Percentiles rank a stretch among this genome's conserved stretches.
These are phyloP conservation scores for Spisula subtruncata DNA, from an alignment of 2,888 invertebrate species.

Conservation along the genomic window DNA sequence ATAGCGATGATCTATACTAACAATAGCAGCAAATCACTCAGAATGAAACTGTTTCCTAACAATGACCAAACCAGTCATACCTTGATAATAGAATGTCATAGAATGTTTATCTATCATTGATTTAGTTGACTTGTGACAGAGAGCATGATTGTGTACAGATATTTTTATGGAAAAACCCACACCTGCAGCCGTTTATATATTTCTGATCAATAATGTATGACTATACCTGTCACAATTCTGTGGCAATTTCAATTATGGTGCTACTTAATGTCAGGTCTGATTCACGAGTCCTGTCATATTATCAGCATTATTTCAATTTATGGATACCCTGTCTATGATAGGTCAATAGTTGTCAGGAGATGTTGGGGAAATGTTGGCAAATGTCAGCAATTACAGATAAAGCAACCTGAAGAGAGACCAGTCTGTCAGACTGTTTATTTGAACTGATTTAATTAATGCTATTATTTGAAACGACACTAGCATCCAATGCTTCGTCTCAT, in stretches of 20 bases:
- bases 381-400: neutral
- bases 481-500: no score
- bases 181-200: neutral
- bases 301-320: no score
- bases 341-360: neutral
- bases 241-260: neutral
- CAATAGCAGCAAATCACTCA: no score
- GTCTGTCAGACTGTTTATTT: neutral
- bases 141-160: neutral
- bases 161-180: neutral
- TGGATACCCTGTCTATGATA: neutral
- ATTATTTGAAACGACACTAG: no score
- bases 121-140: neutral
- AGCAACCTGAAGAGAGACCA: neutral
- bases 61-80: no score
- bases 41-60: no score
- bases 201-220: conserved; percentile 12
- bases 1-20: no score
- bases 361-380: no score
- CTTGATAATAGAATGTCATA: neutral
- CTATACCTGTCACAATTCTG: neutral
- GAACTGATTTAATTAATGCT: no score
- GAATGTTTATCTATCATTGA: neutral
- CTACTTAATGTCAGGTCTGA: neutral
- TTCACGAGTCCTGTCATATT: neutral